phyloP scores from a whole-genome alignment of 2,888 invertebrate genomes.

The Camponotus fellah region DNA sequence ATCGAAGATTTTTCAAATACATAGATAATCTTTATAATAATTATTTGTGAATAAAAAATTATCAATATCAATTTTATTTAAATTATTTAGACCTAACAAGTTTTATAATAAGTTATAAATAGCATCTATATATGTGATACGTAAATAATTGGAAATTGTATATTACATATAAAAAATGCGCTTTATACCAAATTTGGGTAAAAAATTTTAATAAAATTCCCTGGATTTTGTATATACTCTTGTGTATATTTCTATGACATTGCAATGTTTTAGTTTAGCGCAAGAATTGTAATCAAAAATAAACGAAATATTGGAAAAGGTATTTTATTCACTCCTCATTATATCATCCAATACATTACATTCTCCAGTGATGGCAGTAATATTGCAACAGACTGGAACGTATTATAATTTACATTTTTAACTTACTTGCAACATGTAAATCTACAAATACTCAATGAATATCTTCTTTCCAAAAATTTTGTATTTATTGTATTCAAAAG shows the following conservation, averaged over 20 bases:
- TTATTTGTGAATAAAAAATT: slow-evolving; percentile 15
- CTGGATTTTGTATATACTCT: neutral
- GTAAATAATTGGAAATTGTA: slow-evolving; percentile 17
- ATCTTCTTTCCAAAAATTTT: slow-evolving; percentile 61
- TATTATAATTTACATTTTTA: slow-evolving; percentile 61
- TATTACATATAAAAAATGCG: neutral
- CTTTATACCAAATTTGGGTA: neutral
- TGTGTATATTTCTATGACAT: neutral
- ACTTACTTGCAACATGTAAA: slow-evolving; percentile 63
- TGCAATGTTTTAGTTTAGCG: neutral
- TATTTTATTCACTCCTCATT: slow-evolving; percentile 72
- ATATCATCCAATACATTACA: slow-evolving; percentile 66
- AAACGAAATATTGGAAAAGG: slow-evolving; percentile 68
- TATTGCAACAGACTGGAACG: slow-evolving; percentile 68
- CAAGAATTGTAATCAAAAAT: neutral
- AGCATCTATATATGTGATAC: neutral
- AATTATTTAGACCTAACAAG: slow-evolving; percentile 1
- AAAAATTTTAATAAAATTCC: neutral
- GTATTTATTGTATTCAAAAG: slow-evolving; percentile 63
- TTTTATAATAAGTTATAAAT: neutral
- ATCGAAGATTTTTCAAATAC: neutral
- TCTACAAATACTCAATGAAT: slow-evolving; percentile 70
- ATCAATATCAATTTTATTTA: neutral
- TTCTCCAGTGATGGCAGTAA: slow-evolving; percentile 70
- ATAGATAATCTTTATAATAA: neutral